Evolutionary conservation across 2,797 vertebrate species (phyloP), one percentile per base, ranked within the genome.

Genomic region (Cossypha caffra): DNA sequence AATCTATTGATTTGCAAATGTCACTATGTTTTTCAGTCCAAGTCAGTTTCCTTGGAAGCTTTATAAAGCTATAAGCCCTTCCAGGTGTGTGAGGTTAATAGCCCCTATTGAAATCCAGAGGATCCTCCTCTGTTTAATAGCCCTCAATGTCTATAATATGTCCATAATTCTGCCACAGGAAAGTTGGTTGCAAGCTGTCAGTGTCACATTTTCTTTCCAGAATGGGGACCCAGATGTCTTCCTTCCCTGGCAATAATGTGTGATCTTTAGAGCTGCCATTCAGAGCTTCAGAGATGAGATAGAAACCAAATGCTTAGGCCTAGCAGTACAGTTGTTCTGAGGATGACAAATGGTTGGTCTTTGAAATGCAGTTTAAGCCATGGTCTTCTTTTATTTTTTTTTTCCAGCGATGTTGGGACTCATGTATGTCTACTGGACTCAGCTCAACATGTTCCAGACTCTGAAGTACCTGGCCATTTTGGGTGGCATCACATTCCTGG

Each of bases 381-480:
- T 15, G 54, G 40, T 2, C n/a, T 72, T 61, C 77, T 45, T 77
- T 38, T 40, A n/a, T 17, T 61, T 81, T 33, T 40, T 15, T 40
- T 6, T 75, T 97, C 43, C 97, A 99, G 99, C 99, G 31, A 98
- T 99, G 98, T 96, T 99, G 96, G 99, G 99, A 59, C 98, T 99
- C 90, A 99, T 99, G 99, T 99, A 99, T 26, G 97, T 99, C 84
- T 99, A 99, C 97, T 99, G 99, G 99, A 99, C 99, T 95, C 99
- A 99, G 73, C 98, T 99, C 91, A 98, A 99, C 98, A 99, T 99
- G 99, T 99, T 99, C 98, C 99, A 99, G 98, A 99, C 99, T 31
- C 97, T 99, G 88, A 99, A 99, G 97, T 99, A 99, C 97, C 98
- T 99, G 98, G 99, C 99, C 68, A 98, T 99, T 96, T 97, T 99